phyloP scores from a whole-genome alignment of 2,888 invertebrate species.

The Acanthococcus lagerstroemiae region DNA sequence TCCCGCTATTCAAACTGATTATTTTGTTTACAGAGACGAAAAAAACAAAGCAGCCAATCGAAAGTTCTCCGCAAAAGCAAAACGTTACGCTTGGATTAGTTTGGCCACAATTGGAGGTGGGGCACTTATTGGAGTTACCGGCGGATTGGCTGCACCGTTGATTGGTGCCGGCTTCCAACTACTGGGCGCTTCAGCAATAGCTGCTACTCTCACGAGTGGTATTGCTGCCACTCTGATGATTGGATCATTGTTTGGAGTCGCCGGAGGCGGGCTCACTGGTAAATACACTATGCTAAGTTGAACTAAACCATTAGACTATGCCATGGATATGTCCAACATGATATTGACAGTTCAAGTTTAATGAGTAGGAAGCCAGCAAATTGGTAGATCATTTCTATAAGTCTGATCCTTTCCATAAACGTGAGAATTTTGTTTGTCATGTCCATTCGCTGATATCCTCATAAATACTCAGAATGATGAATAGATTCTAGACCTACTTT shows the following conservation, averaged over 20 bases:
- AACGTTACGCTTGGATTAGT: conserved; percentile 53
- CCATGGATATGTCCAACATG: too few relatives aligned
- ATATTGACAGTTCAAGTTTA: too few relatives aligned
- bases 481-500: too few relatives aligned
- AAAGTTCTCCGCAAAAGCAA: conserved; percentile 47
- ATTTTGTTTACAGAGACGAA: conserved; percentile 44
- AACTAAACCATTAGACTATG: too few relatives aligned
- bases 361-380: too few relatives aligned
- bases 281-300: too few relatives aligned
- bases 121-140: conserved; percentile 54
- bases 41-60: conserved; percentile 44
- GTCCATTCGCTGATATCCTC: too few relatives aligned
- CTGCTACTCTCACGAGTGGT: conserved; percentile 46
- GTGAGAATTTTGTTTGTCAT: too few relatives aligned
- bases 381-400: too few relatives aligned
- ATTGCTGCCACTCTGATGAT: conserved; percentile 48
- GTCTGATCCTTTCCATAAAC: too few relatives aligned
- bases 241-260: conserved; percentile 55
- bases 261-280: conserved; percentile 56
- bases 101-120: conserved; percentile 55
- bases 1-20: background rate
- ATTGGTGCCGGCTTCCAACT: conserved; percentile 48
- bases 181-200: conserved; percentile 42
- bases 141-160: conserved; percentile 56
- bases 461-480: too few relatives aligned